Percentiles rank a stretch among this genome's conserved stretches.
phyloP scores from a whole-genome alignment of 2,888 invertebrate species.

The Clunio marinus region DNA sequence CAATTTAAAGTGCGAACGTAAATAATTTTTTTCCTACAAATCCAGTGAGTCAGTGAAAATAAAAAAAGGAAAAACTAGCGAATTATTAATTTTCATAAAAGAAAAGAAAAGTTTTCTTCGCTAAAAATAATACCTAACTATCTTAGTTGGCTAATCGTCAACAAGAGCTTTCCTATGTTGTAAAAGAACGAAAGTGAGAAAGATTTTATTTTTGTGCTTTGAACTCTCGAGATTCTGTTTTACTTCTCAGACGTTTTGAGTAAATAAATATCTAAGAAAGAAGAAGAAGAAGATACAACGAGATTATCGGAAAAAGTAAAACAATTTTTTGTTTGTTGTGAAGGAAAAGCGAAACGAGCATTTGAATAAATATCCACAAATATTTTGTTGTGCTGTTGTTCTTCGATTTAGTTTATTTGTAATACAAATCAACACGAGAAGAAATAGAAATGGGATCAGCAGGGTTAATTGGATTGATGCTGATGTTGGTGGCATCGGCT shows the following conservation, averaged over 20 bases:
- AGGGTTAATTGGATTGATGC: not conserved
- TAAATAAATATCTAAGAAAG: no score
- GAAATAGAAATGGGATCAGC: constrained; percentile 11
- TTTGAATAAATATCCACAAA: not conserved
- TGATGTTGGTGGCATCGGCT: not conserved
- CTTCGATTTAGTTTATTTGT: not conserved
- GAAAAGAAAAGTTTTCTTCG: not conserved
- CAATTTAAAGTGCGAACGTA: not conserved
- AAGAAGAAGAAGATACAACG: not conserved
- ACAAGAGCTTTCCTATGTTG: not conserved
- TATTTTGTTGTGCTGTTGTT: not conserved
- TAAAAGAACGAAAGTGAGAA: not conserved
- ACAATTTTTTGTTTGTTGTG: no score
- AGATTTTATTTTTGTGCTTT: constrained; percentile 13
- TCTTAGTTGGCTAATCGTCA: constrained; percentile 4
- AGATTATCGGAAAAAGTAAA: constrained; percentile 14
- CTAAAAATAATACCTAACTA: constrained; percentile 24
- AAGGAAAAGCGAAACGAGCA: not conserved
- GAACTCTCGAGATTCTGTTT: constrained; percentile 12
- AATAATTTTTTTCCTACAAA: not conserved
- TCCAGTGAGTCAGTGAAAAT: not conserved
- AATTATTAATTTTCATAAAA: not conserved
- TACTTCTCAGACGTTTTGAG: constrained; percentile 4
- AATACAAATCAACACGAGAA: no score
- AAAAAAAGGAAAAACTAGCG: not conserved